Evolutionary conservation across 2,888 invertebrate genomes (phyloP).

Genomic region (Hyalella azteca): DNA sequence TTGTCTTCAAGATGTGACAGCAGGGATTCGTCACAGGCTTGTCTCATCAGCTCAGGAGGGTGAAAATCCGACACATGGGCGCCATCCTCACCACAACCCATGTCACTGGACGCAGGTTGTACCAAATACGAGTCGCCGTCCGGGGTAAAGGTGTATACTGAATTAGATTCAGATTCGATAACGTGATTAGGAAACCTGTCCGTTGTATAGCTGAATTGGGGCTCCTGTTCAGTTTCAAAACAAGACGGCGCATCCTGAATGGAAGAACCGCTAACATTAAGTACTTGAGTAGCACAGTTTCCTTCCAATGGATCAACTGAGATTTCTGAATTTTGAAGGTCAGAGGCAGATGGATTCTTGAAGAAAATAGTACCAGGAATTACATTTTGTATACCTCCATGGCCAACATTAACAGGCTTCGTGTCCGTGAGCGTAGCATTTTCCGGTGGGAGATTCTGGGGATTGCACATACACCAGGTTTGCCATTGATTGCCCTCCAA

Average conservation of each 20-base stretch:
- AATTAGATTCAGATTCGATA: not conserved
- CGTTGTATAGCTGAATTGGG: not conserved
- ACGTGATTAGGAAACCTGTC: not conserved
- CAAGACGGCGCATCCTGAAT: not conserved
- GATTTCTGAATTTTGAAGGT: not conserved
- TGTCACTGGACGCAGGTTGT: not conserved
- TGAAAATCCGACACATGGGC: not conserved
- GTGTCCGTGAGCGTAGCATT: not conserved
- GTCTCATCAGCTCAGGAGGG: not conserved
- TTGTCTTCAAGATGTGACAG: too few relatives aligned
- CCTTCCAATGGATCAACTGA: not conserved
- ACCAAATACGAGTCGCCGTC: constrained; percentile 14
- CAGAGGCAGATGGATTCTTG: not conserved
- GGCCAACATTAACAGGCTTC: not conserved
- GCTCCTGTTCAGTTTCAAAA: not conserved
- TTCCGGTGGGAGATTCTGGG: constrained; percentile 46
- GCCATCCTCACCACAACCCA: not conserved
- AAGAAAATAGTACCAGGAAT: not conserved
- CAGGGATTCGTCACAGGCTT: not conserved
- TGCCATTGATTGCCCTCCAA: constrained; percentile 57
- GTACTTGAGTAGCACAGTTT: too few relatives aligned
- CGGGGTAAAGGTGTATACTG: constrained; percentile 5
- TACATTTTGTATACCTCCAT: not conserved
- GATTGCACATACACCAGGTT: constrained; percentile 57
- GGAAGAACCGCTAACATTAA: not conserved